Evolutionary conservation across 2,888 invertebrate genomes (phyloP).

Genomic region (Zygothrica quintamaculata): DNA sequence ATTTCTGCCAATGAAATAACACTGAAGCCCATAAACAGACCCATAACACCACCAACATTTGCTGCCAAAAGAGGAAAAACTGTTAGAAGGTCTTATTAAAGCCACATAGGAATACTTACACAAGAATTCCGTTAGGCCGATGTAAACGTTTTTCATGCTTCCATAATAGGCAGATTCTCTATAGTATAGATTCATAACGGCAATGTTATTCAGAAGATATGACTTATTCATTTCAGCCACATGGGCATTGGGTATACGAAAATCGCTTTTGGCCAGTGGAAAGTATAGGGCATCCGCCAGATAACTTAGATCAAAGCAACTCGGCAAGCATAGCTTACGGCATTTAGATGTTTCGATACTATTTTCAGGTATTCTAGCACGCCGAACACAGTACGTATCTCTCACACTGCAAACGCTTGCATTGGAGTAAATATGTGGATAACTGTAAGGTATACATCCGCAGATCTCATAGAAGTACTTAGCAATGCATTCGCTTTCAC

Average conservation of each 20-base stretch:
- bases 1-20: constrained; percentile 91
- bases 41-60: constrained; percentile 91
- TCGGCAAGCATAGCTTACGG: constrained; percentile 87
- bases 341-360: constrained; percentile 53
- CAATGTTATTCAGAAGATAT: constrained; percentile 87
- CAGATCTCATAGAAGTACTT: constrained; percentile 58
- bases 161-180: constrained; percentile 89
- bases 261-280: constrained; percentile 75
- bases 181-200: constrained; percentile 90
- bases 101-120: constrained; percentile 86
- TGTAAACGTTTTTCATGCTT: constrained; percentile 90
- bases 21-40: constrained; percentile 91
- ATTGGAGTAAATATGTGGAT: constrained; percentile 86
- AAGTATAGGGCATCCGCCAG: constrained; percentile 87
- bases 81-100: not conserved
- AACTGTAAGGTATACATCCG: constrained; percentile 75
- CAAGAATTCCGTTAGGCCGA: constrained; percentile 92
- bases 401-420: constrained; percentile 83
- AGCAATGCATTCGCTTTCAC: constrained; percentile 87
- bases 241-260: constrained; percentile 60
- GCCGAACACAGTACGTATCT: constrained; percentile 52
- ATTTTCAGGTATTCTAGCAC: constrained; percentile 29
- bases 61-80: constrained; percentile 86
- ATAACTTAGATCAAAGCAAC: constrained; percentile 90
- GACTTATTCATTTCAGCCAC: constrained; percentile 66